Percentiles rank a stretch among this genome's conserved stretches.
phyloP scores from a whole-genome alignment of 2,888 invertebrate genomes.

The Hybos culiciformis region DNA sequence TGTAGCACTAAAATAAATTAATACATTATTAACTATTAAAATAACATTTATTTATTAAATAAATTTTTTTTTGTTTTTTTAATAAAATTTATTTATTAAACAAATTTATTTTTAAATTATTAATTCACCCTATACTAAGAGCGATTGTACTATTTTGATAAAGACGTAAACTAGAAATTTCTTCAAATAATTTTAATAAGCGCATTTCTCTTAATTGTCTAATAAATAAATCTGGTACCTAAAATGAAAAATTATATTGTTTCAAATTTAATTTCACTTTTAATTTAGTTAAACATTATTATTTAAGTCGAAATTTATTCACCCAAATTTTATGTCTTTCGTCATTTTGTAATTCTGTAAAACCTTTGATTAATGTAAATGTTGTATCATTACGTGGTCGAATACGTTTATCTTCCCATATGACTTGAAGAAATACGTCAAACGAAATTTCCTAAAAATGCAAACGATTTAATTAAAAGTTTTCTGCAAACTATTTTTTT shows the following conservation, averaged over 20 bases:
- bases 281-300: not conserved
- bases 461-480: conserved; percentile 11
- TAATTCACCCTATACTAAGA: conserved; percentile 47
- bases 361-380: conserved; percentile 11
- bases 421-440: conserved; percentile 50
- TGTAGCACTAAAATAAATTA: conserved; percentile 40
- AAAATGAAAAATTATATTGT: conserved; percentile 2
- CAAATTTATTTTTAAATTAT: not conserved
- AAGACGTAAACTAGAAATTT: conserved; percentile 47
- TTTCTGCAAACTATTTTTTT: not conserved
- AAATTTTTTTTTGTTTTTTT: conserved; percentile 5
- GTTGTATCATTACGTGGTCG: conserved; percentile 16
- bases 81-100: conserved; percentile 12
- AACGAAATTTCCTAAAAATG: conserved; percentile 45
- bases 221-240: conserved; percentile 51
- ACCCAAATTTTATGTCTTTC: conserved; percentile 23
- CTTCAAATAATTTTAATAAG: conserved; percentile 46
- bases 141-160: conserved; percentile 48
- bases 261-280: not conserved
- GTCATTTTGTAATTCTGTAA: conserved; percentile 20
- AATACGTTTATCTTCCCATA: conserved; percentile 44
- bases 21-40: conserved; percentile 5
- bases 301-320: conserved; percentile 1
- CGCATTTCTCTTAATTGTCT: conserved; percentile 48
- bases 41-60: conserved; percentile 1